A percentile compares a stretch with the other conserved stretches of the same genome.
These are phyloP conservation scores for Rhabdomys dilectus DNA, from an alignment of 2,113 vertebrate genomes.

Conservation along the genomic window DNA sequence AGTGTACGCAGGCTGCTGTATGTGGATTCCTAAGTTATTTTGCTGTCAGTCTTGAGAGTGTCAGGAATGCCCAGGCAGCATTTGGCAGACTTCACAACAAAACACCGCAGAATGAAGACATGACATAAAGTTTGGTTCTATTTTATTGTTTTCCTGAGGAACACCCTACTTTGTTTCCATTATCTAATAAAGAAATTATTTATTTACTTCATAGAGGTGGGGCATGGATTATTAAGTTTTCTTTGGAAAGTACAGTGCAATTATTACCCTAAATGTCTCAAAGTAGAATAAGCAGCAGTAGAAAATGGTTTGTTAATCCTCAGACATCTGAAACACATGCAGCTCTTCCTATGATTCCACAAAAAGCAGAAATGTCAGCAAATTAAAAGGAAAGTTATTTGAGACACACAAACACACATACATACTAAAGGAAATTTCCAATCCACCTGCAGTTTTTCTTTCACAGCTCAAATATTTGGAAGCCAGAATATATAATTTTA, in stretches of 20 bases:
- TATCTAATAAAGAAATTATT: slow-evolving; percentile 43
- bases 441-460: not conserved
- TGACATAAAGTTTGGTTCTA: not conserved
- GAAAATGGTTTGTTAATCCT: not conserved
- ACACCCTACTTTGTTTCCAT: slow-evolving; percentile 34
- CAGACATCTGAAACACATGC: not conserved
- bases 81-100: not conserved
- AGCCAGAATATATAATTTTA: not conserved
- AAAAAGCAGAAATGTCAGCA: not conserved
- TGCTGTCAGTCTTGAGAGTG: not conserved
- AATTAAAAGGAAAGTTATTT: slow-evolving; percentile 28
- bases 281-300: not conserved
- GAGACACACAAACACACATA: not conserved
- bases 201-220: slow-evolving; percentile 16
- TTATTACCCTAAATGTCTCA: not conserved
- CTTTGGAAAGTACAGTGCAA: not conserved
- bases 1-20: fast-evolving
- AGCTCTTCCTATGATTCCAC: not conserved
- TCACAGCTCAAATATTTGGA: not conserved
- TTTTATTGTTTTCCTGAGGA: slow-evolving; percentile 19
- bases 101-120: not conserved
- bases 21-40: not conserved
- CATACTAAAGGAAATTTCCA: not conserved
- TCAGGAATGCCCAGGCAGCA: not conserved
- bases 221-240: not conserved